phyloP scores from a whole-genome alignment of 2,113 vertebrate species.

The Candoia aspera region DNA sequence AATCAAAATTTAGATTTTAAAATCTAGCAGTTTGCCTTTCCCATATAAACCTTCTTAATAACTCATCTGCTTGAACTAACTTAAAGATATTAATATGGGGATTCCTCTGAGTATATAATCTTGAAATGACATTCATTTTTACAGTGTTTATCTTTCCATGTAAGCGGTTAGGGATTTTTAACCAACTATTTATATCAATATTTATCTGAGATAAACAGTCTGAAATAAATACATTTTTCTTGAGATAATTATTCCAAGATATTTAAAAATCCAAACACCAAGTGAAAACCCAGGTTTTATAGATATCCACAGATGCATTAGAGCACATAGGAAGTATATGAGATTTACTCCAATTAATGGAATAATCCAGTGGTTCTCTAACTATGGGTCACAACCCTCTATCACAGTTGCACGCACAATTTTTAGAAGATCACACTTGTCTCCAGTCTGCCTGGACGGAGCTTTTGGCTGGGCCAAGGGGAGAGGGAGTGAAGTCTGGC shows the following conservation, averaged over 20 bases:
- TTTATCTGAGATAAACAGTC: not conserved
- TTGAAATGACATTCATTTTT: not conserved
- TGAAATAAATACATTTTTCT: not conserved
- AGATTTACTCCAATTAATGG: not conserved
- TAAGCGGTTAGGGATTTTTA: not conserved
- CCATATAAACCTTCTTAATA: not conserved
- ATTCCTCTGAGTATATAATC: not conserved
- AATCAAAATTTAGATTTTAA: not conserved
- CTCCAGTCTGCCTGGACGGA: not conserved
- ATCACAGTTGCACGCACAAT: not conserved
- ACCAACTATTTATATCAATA: not conserved
- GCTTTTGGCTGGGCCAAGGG: not conserved
- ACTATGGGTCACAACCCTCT: not conserved
- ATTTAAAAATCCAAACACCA: not conserved
- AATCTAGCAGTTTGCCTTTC: not conserved
- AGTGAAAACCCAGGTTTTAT: not conserved
- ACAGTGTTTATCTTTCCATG: not conserved
- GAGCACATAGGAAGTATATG: not conserved
- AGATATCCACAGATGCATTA: not conserved
- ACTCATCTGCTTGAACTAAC: not conserved
- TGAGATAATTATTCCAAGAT: not conserved
- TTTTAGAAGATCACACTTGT: not conserved
- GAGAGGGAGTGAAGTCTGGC: not conserved
- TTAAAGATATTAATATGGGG: not conserved
- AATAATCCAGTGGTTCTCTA: not conserved